Conservation (phyloP, 2,888 invertebrate species). For the Diaphora mendica region DNA sequence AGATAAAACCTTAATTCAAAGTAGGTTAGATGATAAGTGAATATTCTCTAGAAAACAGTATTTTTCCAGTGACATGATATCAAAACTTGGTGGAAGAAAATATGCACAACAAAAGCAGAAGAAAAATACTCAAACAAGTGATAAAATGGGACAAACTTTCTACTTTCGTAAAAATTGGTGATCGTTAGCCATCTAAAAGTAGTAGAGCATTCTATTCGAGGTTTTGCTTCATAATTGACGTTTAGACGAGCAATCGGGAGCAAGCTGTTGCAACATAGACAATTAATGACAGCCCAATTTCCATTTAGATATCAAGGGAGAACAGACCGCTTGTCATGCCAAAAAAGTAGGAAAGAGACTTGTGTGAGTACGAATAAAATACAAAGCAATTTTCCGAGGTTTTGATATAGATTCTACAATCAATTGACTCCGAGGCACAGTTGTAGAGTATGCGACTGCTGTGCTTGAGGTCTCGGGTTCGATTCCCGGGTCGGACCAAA, state of each 20-base stretch:
- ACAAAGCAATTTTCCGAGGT: background rate
- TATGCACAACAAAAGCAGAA: conserved; percentile 37
- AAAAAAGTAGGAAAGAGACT: background rate
- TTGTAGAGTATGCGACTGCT: too few relatives aligned
- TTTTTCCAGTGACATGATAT: conserved; percentile 19
- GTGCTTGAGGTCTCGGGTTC: too few relatives aligned
- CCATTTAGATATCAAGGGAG: conserved; percentile 22
- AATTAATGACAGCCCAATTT: conserved; percentile 29
- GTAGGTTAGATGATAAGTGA: background rate
- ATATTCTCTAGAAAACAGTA: background rate
- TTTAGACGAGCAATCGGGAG: conserved; percentile 11
- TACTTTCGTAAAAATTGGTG: conserved; percentile 7
- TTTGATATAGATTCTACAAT: too few relatives aligned
- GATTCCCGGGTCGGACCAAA: too few relatives aligned
- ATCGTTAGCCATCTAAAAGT: conserved; percentile 13
- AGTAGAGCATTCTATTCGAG: conserved; percentile 14
- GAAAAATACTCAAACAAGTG: conserved; percentile 40
- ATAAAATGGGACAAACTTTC: conserved; percentile 37
- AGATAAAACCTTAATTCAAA: conserved; percentile 10
- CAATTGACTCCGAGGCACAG: too few relatives aligned
- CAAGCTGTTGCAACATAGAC: conserved; percentile 35
- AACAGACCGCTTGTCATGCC: background rate
- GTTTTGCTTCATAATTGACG: conserved; percentile 28
- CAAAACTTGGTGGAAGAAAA: conserved; percentile 34
- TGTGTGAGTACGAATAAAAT: background rate